Conservation (phyloP, 2,888 invertebrate species). For the Phragmatobia fuliginosa region DNA sequence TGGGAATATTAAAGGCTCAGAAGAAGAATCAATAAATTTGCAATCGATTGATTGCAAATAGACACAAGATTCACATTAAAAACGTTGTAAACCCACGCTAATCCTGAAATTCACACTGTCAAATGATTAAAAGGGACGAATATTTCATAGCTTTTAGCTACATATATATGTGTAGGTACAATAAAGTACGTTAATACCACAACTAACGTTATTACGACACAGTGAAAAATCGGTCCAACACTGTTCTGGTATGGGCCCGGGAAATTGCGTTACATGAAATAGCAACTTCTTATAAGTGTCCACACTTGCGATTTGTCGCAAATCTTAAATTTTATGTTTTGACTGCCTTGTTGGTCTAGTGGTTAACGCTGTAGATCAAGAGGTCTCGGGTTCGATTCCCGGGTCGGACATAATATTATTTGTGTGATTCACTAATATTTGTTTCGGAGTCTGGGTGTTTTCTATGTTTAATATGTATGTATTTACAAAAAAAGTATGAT, state of each 20-base stretch:
- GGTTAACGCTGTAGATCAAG: no score
- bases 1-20: no score
- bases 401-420: no score
- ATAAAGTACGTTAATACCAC: slow-evolving; percentile 17
- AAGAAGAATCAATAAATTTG: no score
- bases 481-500: no score
- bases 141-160: neutral
- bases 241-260: slow-evolving; percentile 57
- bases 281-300: slow-evolving; percentile 38
- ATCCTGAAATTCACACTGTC: no score
- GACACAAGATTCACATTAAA: neutral
- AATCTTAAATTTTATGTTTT: neutral
- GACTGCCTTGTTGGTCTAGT: no score
- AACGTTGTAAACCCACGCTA: no score
- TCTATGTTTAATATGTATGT: no score
- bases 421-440: no score
- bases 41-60: neutral
- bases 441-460: no score
- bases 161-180: slow-evolving; percentile 4
- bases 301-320: slow-evolving; percentile 36
- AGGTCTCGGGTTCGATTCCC: no score
- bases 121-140: neutral
- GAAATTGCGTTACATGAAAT: slow-evolving; percentile 66
- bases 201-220: slow-evolving; percentile 39
- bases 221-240: slow-evolving; percentile 52